These are phyloP conservation scores for Staurois parvus DNA, from an alignment of 2,797 vertebrate species.

Conservation along the genomic window DNA sequence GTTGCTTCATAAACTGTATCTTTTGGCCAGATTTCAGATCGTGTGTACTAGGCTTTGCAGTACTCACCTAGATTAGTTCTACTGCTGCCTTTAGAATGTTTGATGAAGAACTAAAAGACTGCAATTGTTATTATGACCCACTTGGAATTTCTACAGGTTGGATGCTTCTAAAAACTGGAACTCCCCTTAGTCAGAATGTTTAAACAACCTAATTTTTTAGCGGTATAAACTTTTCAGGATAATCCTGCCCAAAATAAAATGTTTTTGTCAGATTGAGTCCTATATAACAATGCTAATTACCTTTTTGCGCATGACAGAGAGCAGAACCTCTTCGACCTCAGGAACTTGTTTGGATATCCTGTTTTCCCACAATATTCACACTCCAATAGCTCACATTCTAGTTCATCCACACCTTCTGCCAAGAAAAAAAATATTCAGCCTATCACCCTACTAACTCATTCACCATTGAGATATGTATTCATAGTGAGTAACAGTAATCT, in stretches of 20 bases:
- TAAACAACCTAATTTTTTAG: neutral
- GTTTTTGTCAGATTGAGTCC: neutral
- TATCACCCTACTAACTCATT: neutral
- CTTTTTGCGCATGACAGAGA: constrained; percentile 95
- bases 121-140: neutral
- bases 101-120: neutral
- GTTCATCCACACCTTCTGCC: constrained; percentile 83
- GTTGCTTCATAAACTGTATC: no score
- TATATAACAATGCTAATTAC: constrained; percentile 72
- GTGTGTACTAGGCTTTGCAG: no score
- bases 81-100: neutral
- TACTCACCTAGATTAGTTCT: no score
- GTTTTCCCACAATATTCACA: constrained; percentile 97
- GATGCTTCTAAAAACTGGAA: neutral
- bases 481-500: neutral
- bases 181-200: neutral
- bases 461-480: neutral
- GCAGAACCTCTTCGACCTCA: constrained; percentile 95
- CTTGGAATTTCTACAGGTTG: neutral
- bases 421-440: constrained; percentile 44
- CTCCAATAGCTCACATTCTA: constrained; percentile 87
- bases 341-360: constrained; percentile 92
- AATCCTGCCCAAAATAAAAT: neutral
- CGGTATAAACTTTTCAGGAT: neutral
- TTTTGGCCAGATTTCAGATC: no score